Evolutionary conservation across 2,888 invertebrate species (phyloP), one percentile per base, ranked within the genome.

Genomic region (Microdon myrmicae): DNA sequence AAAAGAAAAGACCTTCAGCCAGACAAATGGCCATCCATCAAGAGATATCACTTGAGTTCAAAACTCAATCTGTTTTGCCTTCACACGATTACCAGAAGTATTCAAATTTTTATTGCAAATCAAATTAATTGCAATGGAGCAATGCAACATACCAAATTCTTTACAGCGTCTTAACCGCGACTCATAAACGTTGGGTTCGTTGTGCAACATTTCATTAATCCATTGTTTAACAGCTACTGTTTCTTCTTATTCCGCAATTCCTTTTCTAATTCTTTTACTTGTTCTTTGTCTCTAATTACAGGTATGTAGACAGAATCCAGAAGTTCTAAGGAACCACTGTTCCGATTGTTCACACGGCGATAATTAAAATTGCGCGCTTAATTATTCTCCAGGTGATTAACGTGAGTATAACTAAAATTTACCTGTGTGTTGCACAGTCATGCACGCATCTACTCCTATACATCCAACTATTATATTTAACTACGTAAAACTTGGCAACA

Each of bases 161-260:
- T 23, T 31, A 26, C 9, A 9, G 35, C 23, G 44, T 20, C 45
- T 56, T 44, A 39, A 35, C 25, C 38, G 34, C 58, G 39, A 53
- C 51, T 58, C 64, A 58, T 58, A 64, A 47, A 58, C 58, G 53
- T 58, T 51, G 47, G 34, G 32, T 43, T 16, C 31, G 64, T 58
- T 58, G 44, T 53, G 58, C 51, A 64, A 64, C 51, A 64, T 43
- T 64, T 64, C 47, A 58, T 47, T 53, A 47, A 64, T 64, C 51
- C 58, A 64, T 64, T 64, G 64, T 64, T 41, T 55, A 19, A 34
- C 34, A 5, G 26, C n/a, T n/a, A n/a, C n/a, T n/a, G n/a, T n/a
- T n/a, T n/a, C n/a, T n/a, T n/a, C n/a, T n/a, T n/a, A 22, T 22
- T 22, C 22, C 5, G 6, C 5, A 22, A 22, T 8, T 6, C 5